Base-by-base conservation (phyloP, 2,113 vertebrate species). In the Caretta caretta region DNA sequence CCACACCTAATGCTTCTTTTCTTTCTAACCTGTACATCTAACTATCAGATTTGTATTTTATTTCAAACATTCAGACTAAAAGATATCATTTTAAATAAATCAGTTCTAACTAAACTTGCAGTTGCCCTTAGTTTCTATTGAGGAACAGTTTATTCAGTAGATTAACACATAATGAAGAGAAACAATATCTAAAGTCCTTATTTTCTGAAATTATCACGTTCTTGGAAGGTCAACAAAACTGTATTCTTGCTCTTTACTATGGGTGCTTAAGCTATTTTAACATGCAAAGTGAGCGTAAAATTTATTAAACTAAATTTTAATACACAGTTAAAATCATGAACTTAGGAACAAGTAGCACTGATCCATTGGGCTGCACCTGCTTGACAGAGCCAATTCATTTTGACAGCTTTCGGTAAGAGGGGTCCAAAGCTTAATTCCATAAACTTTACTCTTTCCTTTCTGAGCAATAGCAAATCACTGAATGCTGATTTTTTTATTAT, bases 41-140 rank as follows among this genome's bases (percentile, higher is more conserved):
- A 22, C 20, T 31, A 5, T 10, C 1, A 5, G 6, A 1, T 0
- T 0, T 1, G 4, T 5, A 0, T 35, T 14, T 14, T 56, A 2
- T 1, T 13, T 3, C 2, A 14, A 81, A 83, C 6, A 3, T 27
- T 19, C 31, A 46, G 72, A 76, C 72, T 76, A 76, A 46, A 46
- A 76, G 72, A 24, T 76, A 72, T 3, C 4, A 4, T 65, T 46
- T 84, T 83, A 50, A 90, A 93, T 1, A 4, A 6, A 82, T 1
- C 27, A 56, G 0, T 2, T 54, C 5, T 9, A 48, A 2, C 3
- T 29, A 50, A 24, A 42, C 81, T 4, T 25, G 24, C 51, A 69
- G 10, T 17, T 16, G 72, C 42, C 42, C 54, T 90, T 0, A 76
- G 24, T 7, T 24, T 29, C 6, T 62, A 16, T 9, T 56, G 86